Base-by-base conservation (phyloP, 2,113 vertebrate genomes). In the Theristicus caerulescens region DNA sequence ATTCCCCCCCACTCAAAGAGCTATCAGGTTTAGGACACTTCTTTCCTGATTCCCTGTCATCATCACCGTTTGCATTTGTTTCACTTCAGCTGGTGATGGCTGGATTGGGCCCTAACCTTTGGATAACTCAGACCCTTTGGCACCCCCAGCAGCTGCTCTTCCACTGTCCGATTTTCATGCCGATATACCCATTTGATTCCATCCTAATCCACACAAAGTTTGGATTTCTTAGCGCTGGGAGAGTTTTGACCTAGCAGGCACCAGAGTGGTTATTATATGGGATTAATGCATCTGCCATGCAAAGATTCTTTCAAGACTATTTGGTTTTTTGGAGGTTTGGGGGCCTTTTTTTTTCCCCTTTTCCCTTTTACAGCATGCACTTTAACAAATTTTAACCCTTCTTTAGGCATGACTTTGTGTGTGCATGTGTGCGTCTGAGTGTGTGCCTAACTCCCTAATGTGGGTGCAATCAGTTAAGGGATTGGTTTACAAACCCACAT, bases 401-500 rank as follows among this genome's bases (percentile, higher is more conserved):
- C 14, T 40, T 69, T n/a, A 72, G n/a, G 67, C 2, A 1, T 47
- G 64, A 49, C 10, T 82, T 69, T 51, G 4, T 66, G 38, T 32
- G 27, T 55, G 14, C 7, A 21, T 36, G 16, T 40, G n/a, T 51
- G 38, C 1, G 0, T 42, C 24, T 49, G 34, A 59, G 25, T 26
- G 40, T 78, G 26, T 62, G 73, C 25, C 62, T 80, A 62, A 61
- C 27, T 9, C 26, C 13, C 40, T 95, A 91, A 93, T 1, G 4
- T 46, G 21, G 6, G 2, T 86, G 31, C 42, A 46, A 31, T 58
- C 55, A 85, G 70, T 80, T 88, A 85, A 94, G 44, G 58, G 31
- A n/a, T 70, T 93, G 71, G 64, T 94, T 97, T 93, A 88, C 54
- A 93, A 86, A 94, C 32, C 49, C 82, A 54, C 31, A 46, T 90